Conservation (phyloP, 2,797 vertebrate species). For the Peromyscus aztecus region DNA sequence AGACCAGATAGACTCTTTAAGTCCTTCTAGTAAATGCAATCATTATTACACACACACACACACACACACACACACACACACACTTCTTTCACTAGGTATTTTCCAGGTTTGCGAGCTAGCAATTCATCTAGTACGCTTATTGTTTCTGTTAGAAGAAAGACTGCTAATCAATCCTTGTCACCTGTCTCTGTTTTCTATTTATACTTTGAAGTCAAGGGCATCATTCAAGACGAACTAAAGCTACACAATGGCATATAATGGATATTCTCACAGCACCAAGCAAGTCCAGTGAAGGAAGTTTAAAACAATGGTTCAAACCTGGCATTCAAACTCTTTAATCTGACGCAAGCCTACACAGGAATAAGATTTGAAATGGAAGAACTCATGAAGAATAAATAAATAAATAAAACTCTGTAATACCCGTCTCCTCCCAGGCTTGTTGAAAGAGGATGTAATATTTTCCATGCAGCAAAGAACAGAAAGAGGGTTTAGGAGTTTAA, state of each 20-base stretch:
- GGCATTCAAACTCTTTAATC: constrained; percentile 37
- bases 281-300: neutral
- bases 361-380: constrained; percentile 62
- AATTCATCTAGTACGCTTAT: constrained; percentile 81
- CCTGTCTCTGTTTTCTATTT: constrained; percentile 81
- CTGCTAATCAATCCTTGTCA: constrained; percentile 86
- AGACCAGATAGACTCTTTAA: constrained; percentile 7
- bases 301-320: constrained; percentile 59
- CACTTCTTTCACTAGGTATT: constrained; percentile 69
- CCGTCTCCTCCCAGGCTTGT: constrained; percentile 53
- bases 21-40: constrained; percentile 34
- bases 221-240: constrained; percentile 82
- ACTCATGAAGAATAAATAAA: constrained; percentile 74
- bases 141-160: constrained; percentile 73
- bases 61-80: neutral
- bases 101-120: constrained; percentile 50
- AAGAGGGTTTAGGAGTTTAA: constrained; percentile 37
- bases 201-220: constrained; percentile 83
- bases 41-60: neutral
- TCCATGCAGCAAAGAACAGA: constrained; percentile 51
- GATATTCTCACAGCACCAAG: constrained; percentile 73
- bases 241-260: constrained; percentile 66
- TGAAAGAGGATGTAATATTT: constrained; percentile 61
- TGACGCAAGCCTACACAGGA: constrained; percentile 34
- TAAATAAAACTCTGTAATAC: neutral